These are phyloP conservation scores for Syritta pipiens DNA, from an alignment of 2,888 invertebrate species.

Conservation along the genomic window DNA sequence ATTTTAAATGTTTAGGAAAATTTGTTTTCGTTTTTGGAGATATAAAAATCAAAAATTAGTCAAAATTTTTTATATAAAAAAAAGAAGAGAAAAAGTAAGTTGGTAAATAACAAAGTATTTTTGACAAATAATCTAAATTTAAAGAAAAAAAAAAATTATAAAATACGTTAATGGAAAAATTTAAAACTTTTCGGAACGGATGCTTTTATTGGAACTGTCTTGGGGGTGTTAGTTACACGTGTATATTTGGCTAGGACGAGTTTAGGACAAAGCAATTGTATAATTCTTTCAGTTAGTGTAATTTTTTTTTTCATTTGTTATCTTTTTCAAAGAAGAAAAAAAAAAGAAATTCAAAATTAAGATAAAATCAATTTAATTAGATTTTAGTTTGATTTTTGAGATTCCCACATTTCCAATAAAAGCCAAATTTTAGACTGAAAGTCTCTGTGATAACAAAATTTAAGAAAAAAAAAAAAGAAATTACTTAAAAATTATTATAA, in stretches of 20 bases:
- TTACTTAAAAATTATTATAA: too few species aligned
- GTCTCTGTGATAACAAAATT: conserved; percentile 70
- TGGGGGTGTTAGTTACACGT: conserved; percentile 25
- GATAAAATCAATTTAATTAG: conserved; percentile 18
- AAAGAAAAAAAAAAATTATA: conserved; percentile 47
- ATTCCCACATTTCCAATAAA: conserved; percentile 69
- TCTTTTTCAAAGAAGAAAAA: neutral
- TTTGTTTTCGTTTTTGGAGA: conserved; percentile 69
- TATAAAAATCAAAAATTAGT: conserved; percentile 73
- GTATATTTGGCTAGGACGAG: conserved; percentile 50
- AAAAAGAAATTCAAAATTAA: conserved; percentile 46
- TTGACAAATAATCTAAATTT: conserved; percentile 69
- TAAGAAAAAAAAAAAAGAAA: conserved; percentile 57
- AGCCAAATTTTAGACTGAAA: conserved; percentile 72
- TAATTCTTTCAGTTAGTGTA: conserved; percentile 29
- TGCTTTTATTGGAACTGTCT: conserved; percentile 67
- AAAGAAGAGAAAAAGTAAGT: conserved; percentile 57
- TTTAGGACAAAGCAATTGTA: conserved; percentile 20
- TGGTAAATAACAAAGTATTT: conserved; percentile 43
- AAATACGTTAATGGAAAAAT: conserved; percentile 50
- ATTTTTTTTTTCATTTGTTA: neutral
- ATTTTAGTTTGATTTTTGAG: too few species aligned
- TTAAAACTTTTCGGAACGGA: conserved; percentile 62
- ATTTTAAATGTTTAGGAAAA: conserved; percentile 64
- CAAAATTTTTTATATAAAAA: conserved; percentile 69